Percentiles rank a stretch among this genome's conserved stretches.
These are phyloP conservation scores for Limnephilus rhombicus DNA, from an alignment of 2,888 invertebrate genomes.

Conservation along the genomic window DNA sequence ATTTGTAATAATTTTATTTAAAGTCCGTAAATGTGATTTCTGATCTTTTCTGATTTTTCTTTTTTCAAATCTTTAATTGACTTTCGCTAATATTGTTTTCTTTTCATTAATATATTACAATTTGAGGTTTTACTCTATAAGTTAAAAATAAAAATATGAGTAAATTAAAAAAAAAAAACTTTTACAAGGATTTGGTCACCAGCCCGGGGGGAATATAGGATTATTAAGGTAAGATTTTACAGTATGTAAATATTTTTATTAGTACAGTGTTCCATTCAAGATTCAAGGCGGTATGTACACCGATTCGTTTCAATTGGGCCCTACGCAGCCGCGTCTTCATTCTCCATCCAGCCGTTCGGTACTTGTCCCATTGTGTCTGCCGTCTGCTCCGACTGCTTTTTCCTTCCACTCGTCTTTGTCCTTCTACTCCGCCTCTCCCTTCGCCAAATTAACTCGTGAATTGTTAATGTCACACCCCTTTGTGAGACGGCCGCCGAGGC, in stretches of 20 bases:
- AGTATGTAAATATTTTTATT: neutral
- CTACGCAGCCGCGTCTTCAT: constrained; percentile 21
- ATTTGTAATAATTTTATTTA: too few species aligned
- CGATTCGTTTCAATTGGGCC: neutral
- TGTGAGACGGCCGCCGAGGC: constrained; percentile 46
- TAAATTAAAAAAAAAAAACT: too few species aligned
- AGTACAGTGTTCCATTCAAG: neutral
- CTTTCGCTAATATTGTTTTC: too few species aligned
- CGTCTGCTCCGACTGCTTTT: constrained; percentile 7
- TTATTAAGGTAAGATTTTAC: too few species aligned
- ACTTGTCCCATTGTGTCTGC: constrained; percentile 54
- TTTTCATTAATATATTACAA: too few species aligned
- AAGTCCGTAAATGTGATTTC: too few species aligned
- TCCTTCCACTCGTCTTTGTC: constrained; percentile 37
- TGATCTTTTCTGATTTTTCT: too few species aligned
- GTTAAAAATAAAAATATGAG: too few species aligned
- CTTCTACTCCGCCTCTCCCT: constrained; percentile 37
- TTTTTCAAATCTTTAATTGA: too few species aligned
- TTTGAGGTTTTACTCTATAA: too few species aligned
- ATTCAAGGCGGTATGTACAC: neutral
- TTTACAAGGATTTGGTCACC: too few species aligned
- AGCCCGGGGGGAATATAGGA: too few species aligned
- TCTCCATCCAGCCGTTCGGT: constrained; percentile 25
- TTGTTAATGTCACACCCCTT: constrained; percentile 57
- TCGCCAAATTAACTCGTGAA: constrained; percentile 59